These are phyloP conservation scores for Ictidomys tridecemlineatus DNA, from an alignment of 2,113 vertebrate species.

Conservation along the genomic window DNA sequence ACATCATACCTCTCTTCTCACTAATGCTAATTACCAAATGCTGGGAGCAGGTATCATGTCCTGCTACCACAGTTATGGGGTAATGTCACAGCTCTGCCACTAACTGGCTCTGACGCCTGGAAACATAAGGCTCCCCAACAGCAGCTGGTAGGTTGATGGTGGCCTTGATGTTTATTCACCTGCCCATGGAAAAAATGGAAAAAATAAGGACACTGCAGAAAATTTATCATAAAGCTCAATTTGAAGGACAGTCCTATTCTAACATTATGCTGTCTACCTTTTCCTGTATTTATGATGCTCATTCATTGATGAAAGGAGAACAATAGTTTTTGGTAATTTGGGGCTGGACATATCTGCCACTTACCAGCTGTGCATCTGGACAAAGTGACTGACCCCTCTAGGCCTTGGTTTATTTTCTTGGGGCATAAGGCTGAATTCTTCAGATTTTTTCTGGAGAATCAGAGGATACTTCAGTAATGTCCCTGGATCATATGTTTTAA, in stretches of 20 bases:
- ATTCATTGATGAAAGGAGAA: neutral
- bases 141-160: neutral
- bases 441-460: slow-evolving; percentile 34
- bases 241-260: neutral
- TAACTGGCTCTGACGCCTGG: neutral
- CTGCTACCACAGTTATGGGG: neutral
- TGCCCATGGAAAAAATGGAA: neutral
- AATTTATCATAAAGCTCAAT: neutral
- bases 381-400: neutral
- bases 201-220: neutral
- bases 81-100: neutral
- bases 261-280: neutral
- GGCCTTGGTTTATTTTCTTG: neutral
- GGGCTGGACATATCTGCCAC: neutral
- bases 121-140: neutral
- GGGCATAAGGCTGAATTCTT: neutral
- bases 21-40: neutral
- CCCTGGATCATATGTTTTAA: neutral
- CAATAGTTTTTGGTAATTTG: neutral
- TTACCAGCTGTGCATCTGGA: neutral
- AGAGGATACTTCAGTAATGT: neutral
- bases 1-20: neutral
- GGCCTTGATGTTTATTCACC: neutral
- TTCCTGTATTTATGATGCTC: neutral
- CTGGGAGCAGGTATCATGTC: neutral